Evolutionary conservation across 2,113 vertebrate genomes (phyloP), one percentile per base, ranked within the genome.

Genomic region (Procavia capensis): DNA sequence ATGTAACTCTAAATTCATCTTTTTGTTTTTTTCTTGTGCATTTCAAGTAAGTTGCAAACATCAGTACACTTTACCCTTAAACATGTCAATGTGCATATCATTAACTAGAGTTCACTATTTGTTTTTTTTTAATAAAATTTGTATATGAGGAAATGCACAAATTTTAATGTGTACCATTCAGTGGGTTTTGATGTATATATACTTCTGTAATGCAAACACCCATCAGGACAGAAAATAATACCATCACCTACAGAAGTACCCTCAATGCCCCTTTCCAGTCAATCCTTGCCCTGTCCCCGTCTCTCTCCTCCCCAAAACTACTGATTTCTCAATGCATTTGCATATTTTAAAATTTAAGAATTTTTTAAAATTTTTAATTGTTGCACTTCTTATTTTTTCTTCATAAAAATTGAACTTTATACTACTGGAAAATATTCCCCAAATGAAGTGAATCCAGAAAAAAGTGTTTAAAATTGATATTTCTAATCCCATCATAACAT

Each of bases 371-470:
- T 86, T 92, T 85, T 57, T 47, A 87, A 39, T 76, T 85, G 94
- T 85, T 95, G 20, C 34, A 80, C 1, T n/a, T 78, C 31, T 89
- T 43, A 54, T n/a, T 74, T 74, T 80, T 29, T 10, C 29, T 17
- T 59, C 47, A 34, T 85, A 41, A 80, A 85, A 92, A 16, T 75
- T 64, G 59, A 24, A 64, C 17, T 85, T 82, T 93, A 2, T 25
- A 92, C 13, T 82, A 13, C 75, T 81, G n/a, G 43, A 82, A 93
- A 85, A 88, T 70, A 0, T 96, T 82, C 95, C 5, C 50, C 83
- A 79, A 91, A 19, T 91, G 24, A 94, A 83, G 63, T 90, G 82
- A 93, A 41, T 66, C 2, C 17, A 59, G 72, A 92, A 95, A 76
- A 54, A 2, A 74, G 34, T 54, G 3, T 82, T 87, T 90, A 84